These are phyloP conservation scores for Sminthurides bifidus DNA, from an alignment of 1,140 invertebrate genomes.

Conservation along the genomic window DNA sequence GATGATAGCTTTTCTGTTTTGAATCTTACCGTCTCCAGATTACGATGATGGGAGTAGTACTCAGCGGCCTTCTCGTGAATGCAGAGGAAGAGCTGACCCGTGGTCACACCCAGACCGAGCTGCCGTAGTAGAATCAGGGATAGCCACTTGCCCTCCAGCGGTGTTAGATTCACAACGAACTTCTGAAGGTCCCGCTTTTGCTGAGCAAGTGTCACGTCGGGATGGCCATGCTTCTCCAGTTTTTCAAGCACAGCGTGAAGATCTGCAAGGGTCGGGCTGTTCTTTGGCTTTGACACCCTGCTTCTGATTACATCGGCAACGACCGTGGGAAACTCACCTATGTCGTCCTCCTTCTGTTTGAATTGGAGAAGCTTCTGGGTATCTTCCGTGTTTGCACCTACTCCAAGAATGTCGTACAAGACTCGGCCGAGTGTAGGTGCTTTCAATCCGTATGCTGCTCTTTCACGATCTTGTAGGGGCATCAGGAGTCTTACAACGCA, in stretches of 20 bases:
- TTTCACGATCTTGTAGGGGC: constrained; percentile 51
- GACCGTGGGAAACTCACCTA: constrained; percentile 17
- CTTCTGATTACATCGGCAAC: not conserved
- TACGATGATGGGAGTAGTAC: constrained; percentile 57
- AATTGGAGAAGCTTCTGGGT: constrained; percentile 52
- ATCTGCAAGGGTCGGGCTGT: constrained; percentile 38
- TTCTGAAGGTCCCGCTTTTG: constrained; percentile 31
- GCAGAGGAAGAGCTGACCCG: constrained; percentile 52
- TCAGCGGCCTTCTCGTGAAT: constrained; percentile 71
- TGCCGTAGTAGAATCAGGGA: constrained; percentile 77
- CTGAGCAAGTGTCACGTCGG: not conserved
- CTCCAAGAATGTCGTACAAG: constrained; percentile 53
- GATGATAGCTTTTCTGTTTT: not conserved
- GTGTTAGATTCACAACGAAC: constrained; percentile 45
- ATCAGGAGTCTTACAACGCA: constrained; percentile 57
- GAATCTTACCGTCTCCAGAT: constrained; percentile 50
- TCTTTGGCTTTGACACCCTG: not conserved
- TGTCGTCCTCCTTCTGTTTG: constrained; percentile 36
- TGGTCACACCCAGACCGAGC: constrained; percentile 57
- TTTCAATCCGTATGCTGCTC: constrained; percentile 53
- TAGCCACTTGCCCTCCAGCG: constrained; percentile 74
- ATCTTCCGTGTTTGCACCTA: constrained; percentile 51
- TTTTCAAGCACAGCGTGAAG: constrained; percentile 58
- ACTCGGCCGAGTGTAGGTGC: constrained; percentile 51
- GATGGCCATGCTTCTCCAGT: constrained; percentile 41